These are phyloP conservation scores for Ptychoptera contaminata DNA, from an alignment of 2,888 invertebrate genomes.

Conservation along the genomic window DNA sequence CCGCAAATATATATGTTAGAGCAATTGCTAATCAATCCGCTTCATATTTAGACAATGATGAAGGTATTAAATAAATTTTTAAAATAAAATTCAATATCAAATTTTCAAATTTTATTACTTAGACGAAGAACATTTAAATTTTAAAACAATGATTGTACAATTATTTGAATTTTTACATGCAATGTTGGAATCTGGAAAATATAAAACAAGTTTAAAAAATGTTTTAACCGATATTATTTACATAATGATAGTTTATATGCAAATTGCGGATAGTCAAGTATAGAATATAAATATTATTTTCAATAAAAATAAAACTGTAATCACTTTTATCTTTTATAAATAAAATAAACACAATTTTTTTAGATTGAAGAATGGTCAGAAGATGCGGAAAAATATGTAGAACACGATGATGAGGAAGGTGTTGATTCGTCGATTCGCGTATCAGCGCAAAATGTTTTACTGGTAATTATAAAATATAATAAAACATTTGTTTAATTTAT, in stretches of 20 bases:
- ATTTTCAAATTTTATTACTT: conserved; percentile 8
- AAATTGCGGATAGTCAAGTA: conserved; percentile 50
- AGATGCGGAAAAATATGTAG: conserved; percentile 49
- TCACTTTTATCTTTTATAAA: no score
- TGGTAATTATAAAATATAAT: conserved; percentile 26
- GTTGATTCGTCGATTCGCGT: conserved; percentile 46
- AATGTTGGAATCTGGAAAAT: conserved; percentile 39
- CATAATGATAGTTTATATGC: conserved; percentile 49
- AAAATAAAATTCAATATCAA: neutral
- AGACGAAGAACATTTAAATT: conserved; percentile 44
- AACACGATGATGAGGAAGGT: conserved; percentile 48
- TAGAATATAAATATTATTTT: neutral
- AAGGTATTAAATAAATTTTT: conserved; percentile 17
- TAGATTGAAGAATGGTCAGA: conserved; percentile 40
- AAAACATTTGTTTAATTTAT: neutral
- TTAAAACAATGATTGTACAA: conserved; percentile 46
- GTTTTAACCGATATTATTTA: conserved; percentile 47
- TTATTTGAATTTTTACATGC: conserved; percentile 51
- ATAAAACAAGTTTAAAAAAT: conserved; percentile 38
- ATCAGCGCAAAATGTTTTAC: conserved; percentile 45
- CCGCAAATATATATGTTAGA: conserved; percentile 47
- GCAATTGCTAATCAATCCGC: conserved; percentile 40
- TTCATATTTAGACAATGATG: conserved; percentile 39
- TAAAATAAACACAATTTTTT: neutral
- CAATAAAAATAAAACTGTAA: no score